Conservation (phyloP, 2,113 vertebrate species). For the Labeo catla region DNA sequence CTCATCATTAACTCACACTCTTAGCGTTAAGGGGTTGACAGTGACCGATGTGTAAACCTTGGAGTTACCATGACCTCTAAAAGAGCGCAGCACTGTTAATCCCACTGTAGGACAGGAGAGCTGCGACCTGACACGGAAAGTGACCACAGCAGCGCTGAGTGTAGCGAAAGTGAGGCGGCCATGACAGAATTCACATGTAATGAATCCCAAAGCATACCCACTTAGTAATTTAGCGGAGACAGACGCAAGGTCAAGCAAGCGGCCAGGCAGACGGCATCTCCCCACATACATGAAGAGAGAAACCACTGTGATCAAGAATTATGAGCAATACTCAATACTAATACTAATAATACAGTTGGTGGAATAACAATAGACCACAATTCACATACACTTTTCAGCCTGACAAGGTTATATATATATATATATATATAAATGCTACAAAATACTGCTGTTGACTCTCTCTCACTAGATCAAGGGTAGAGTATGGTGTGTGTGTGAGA, state of each 20-base stretch:
- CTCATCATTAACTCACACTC: slow-evolving; percentile 43
- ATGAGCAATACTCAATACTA: not conserved
- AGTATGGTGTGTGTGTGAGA: slow-evolving; percentile 43
- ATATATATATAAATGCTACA: too few relatives aligned
- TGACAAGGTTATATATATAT: not conserved
- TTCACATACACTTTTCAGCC: not conserved
- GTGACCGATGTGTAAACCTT: slow-evolving; percentile 42
- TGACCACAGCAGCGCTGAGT: slow-evolving; percentile 40
- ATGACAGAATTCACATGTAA: slow-evolving; percentile 50
- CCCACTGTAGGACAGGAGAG: not conserved
- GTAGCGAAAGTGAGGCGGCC: slow-evolving; percentile 16
- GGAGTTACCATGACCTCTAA: slow-evolving; percentile 45
- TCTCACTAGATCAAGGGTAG: slow-evolving; percentile 1
- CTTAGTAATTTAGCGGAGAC: slow-evolving; percentile 51
- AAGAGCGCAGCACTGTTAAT: slow-evolving; percentile 33
- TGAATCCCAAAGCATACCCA: slow-evolving; percentile 47
- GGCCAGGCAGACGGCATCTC: slow-evolving; percentile 34
- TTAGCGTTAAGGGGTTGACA: slow-evolving; percentile 34
- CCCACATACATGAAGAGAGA: not conserved
- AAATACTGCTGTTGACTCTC: not conserved
- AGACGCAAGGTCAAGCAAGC: slow-evolving; percentile 42
- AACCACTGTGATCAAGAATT: slow-evolving; percentile 3
- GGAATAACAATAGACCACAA: not conserved
- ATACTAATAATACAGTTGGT: not conserved
- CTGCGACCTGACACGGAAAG: slow-evolving; percentile 34